Conservation (phyloP, 2,113 vertebrate genomes). For the Larimichthys crocea region DNA sequence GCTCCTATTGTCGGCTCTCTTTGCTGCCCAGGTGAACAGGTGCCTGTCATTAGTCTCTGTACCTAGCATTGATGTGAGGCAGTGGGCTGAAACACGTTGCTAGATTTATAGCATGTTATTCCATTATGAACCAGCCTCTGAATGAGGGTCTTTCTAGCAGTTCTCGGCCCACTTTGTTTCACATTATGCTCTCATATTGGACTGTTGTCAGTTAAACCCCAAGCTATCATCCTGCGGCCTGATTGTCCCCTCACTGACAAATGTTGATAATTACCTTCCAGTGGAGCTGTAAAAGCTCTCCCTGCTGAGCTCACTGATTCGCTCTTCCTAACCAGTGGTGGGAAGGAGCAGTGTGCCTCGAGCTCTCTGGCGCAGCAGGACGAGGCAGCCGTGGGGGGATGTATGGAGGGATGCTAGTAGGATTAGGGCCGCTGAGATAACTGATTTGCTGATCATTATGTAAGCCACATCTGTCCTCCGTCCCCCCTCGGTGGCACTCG, state of each 20-base stretch:
- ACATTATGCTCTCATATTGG: conserved; percentile 29
- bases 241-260: conserved; percentile 50
- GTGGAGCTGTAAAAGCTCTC: conserved; percentile 46
- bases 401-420: conserved; percentile 46
- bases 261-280: conserved; percentile 59
- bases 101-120: conserved; percentile 25
- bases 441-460: conserved; percentile 63
- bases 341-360: conserved; percentile 20
- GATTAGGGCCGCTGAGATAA: conserved; percentile 65
- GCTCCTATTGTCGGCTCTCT: neutral
- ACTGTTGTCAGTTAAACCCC: conserved; percentile 30
- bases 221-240: conserved; percentile 20
- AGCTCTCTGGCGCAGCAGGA: conserved; percentile 24
- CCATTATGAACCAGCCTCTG: conserved; percentile 10
- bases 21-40: conserved; percentile 20
- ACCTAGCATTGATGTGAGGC: conserved; percentile 11
- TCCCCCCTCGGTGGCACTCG: conserved; percentile 26
- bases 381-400: conserved; percentile 19
- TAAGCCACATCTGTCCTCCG: conserved; percentile 74
- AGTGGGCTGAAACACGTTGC: conserved; percentile 10
- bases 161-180: conserved; percentile 30
- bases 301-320: conserved; percentile 37
- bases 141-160: neutral
- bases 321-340: conserved; percentile 25
- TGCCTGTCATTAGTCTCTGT: conserved; percentile 27